Percentiles rank a stretch among this genome's conserved stretches.
Evolutionary conservation across 1,140 invertebrate species (phyloP).

Genomic region (Pachyrhynchus sulphureomaculatus): DNA sequence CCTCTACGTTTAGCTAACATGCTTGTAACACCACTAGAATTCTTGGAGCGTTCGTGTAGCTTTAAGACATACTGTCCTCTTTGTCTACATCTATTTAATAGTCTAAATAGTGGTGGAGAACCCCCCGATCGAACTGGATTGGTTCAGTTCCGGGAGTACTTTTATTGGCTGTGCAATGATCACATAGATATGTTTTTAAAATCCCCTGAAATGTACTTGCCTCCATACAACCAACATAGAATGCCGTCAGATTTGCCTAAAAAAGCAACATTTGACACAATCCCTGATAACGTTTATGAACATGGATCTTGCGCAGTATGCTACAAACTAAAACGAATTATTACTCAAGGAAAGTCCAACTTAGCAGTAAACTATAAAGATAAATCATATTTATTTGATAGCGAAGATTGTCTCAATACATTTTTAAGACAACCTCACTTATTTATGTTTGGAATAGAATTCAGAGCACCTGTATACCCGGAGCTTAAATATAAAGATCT

Average conservation of each 20-base stretch:
- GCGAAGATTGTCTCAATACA: slow-evolving; percentile 51
- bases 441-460: slow-evolving; percentile 51
- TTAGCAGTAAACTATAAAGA: slow-evolving; percentile 52
- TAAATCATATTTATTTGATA: slow-evolving; percentile 58
- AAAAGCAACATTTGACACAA: slow-evolving; percentile 48
- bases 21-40: slow-evolving; percentile 54
- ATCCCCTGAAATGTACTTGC: slow-evolving; percentile 50
- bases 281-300: slow-evolving; percentile 50
- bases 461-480: slow-evolving; percentile 50
- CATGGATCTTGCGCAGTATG: slow-evolving; percentile 60
- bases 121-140: slow-evolving; percentile 56
- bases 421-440: slow-evolving; percentile 54
- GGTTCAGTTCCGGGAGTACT: slow-evolving; percentile 54
- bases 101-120: slow-evolving; percentile 48
- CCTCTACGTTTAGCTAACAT: slow-evolving; percentile 44
- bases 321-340: slow-evolving; percentile 55
- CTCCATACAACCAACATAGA: slow-evolving; percentile 38
- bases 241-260: slow-evolving; percentile 56
- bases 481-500: slow-evolving; percentile 51
- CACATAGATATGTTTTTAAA: slow-evolving; percentile 54
- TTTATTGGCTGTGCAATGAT: slow-evolving; percentile 60
- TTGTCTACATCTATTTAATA: slow-evolving; percentile 53
- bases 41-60: slow-evolving; percentile 52
- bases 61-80: slow-evolving; percentile 58
- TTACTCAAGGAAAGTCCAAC: slow-evolving; percentile 51